Evolutionary conservation across 2,113 vertebrate genomes (phyloP).

Genomic region (Macquaria australasica): DNA sequence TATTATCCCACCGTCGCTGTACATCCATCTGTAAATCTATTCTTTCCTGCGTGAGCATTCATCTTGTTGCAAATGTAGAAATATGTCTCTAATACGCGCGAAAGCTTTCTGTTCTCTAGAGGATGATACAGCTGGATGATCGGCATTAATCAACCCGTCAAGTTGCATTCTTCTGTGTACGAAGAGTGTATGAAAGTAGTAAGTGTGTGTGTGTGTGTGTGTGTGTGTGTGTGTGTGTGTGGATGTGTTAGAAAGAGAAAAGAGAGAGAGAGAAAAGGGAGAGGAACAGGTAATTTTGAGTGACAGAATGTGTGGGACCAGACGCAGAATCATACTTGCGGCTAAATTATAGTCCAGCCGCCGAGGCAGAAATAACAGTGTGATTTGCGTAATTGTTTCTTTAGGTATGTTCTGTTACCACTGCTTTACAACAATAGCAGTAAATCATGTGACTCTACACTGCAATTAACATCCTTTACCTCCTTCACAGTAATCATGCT

Average conservation of each 20-base stretch:
- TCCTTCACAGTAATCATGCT: conserved; percentile 44
- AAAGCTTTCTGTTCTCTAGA: conserved; percentile 21
- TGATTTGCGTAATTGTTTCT: conserved; percentile 61
- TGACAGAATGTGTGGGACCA: conserved; percentile 43
- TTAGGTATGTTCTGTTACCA: conserved; percentile 43
- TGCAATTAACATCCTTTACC: conserved; percentile 64
- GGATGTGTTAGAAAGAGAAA: not conserved
- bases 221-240: not conserved
- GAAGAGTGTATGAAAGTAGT: not conserved
- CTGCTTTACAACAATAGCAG: conserved; percentile 51
- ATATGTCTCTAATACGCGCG: conserved; percentile 9
- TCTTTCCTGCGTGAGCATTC: not conserved
- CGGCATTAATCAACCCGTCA: conserved; percentile 53
- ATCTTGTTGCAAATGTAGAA: not conserved
- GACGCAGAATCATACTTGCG: conserved; percentile 19
- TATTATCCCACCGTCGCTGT: not conserved
- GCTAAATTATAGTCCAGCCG: conserved; percentile 42
- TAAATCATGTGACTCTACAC: conserved; percentile 44
- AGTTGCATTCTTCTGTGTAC: conserved; percentile 6
- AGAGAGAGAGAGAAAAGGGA: not conserved
- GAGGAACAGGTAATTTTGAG: conserved; percentile 41
- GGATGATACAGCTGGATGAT: conserved; percentile 25
- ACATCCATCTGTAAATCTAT: not conserved
- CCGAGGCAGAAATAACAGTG: conserved; percentile 61
- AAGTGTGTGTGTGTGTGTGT: not conserved